Conservation (phyloP, 2,888 invertebrate genomes). For the Acleris literana region DNA sequence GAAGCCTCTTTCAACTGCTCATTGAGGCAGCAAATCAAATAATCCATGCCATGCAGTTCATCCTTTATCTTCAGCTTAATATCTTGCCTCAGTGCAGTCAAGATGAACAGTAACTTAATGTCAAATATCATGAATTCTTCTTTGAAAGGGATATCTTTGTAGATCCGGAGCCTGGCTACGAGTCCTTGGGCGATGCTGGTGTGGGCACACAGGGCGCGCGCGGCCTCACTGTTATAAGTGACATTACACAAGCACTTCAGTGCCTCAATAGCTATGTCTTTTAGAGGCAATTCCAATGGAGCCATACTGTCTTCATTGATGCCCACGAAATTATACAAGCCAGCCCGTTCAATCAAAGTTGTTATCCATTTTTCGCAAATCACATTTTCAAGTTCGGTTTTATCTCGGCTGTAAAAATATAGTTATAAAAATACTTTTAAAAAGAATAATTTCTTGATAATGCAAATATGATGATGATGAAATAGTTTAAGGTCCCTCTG, state of each 20-base stretch:
- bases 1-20: conserved; percentile 81
- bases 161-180: conserved; percentile 87
- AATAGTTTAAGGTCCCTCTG: neutral
- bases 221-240: conserved; percentile 87
- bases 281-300: conserved; percentile 65
- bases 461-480: no score
- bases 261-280: conserved; percentile 88
- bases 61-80: conserved; percentile 86
- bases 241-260: conserved; percentile 95
- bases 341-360: conserved; percentile 87
- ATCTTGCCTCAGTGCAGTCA: conserved; percentile 91
- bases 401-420: conserved; percentile 87
- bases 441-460: neutral
- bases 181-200: conserved; percentile 88
- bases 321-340: conserved; percentile 77
- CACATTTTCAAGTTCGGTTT: conserved; percentile 86
- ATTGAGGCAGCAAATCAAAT: conserved; percentile 87
- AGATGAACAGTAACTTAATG: conserved; percentile 93
- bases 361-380: conserved; percentile 87
- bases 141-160: conserved; percentile 85
- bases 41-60: conserved; percentile 87
- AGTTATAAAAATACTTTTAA: neutral
- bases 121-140: conserved; percentile 92
- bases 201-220: conserved; percentile 75
- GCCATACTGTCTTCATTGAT: conserved; percentile 62